Evolutionary conservation across 2,113 vertebrate genomes (phyloP).

Genomic region (Heteronetta atricapilla): DNA sequence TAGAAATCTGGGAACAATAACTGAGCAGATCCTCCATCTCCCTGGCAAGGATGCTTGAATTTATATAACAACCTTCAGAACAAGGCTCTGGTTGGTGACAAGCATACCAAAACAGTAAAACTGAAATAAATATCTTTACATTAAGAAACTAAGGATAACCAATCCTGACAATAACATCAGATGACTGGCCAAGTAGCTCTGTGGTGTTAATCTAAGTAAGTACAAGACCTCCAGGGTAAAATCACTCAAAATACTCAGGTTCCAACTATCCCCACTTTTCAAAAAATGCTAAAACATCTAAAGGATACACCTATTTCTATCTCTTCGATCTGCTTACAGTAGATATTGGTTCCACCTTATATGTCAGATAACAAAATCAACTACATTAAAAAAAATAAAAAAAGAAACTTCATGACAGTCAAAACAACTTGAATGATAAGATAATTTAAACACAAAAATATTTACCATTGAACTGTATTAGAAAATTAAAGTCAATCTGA

Average conservation of each 20-base stretch:
- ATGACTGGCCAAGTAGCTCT: background rate
- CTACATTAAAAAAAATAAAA: background rate
- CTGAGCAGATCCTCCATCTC: background rate
- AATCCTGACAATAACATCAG: background rate
- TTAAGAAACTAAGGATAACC: background rate
- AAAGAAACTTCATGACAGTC: background rate
- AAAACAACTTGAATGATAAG: background rate
- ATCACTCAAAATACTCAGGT: background rate
- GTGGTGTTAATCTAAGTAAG: background rate
- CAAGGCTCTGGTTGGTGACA: background rate
- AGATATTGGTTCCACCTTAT: background rate
- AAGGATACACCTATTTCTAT: background rate
- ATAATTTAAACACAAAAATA: background rate
- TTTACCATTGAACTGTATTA: background rate
- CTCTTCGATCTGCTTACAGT: background rate
- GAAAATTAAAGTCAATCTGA: background rate
- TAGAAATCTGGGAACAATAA: slow-evolving; percentile 9
- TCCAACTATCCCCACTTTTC: background rate
- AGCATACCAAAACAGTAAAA: background rate
- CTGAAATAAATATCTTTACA: background rate
- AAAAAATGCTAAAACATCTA: background rate
- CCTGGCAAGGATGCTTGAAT: background rate
- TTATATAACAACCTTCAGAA: background rate
- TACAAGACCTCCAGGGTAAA: background rate
- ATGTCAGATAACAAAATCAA: background rate